These are phyloP conservation scores for Anguilla marmorata DNA, from an alignment of 2,797 vertebrate genomes.

Conservation along the genomic window DNA sequence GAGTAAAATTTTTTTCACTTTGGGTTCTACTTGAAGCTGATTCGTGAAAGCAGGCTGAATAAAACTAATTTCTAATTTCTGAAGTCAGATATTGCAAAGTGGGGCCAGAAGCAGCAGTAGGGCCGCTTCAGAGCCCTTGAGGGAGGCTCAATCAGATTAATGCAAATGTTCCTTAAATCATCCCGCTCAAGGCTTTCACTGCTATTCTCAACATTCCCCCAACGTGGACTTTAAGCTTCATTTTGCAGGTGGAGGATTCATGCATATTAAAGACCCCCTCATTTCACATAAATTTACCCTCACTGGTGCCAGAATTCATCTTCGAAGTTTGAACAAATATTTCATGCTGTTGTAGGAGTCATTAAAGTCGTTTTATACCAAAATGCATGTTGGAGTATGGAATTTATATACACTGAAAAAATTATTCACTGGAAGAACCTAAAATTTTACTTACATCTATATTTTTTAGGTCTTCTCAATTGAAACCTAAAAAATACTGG, in stretches of 20 bases:
- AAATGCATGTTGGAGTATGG: neutral
- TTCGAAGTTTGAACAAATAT: conserved; percentile 29
- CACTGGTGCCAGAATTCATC: conserved; percentile 11
- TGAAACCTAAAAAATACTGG: too few relatives aligned
- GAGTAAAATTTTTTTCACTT: neutral
- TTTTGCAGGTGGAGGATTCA: conserved; percentile 24
- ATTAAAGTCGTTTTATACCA: neutral
- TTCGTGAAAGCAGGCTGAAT: conserved; percentile 7
- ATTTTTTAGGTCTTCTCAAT: too few relatives aligned
- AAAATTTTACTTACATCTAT: too few relatives aligned
- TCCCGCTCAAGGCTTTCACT: neutral
- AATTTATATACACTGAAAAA: neutral
- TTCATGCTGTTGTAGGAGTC: conserved; percentile 16
- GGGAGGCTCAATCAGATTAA: conserved; percentile 20
- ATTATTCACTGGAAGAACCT: too few relatives aligned
- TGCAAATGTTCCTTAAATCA: conserved; percentile 11
- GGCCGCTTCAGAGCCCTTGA: neutral
- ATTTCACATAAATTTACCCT: conserved; percentile 26
- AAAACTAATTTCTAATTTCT: neutral
- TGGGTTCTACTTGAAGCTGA: neutral
- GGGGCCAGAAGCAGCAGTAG: neutral
- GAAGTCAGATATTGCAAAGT: conserved; percentile 2
- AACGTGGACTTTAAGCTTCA: neutral
- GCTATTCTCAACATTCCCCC: neutral
- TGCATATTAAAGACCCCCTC: conserved; percentile 28